Evolutionary conservation across 2,113 vertebrate species (phyloP), one percentile per base, ranked within the genome.

Genomic region (Sterrhoptilus dennistouni): DNA sequence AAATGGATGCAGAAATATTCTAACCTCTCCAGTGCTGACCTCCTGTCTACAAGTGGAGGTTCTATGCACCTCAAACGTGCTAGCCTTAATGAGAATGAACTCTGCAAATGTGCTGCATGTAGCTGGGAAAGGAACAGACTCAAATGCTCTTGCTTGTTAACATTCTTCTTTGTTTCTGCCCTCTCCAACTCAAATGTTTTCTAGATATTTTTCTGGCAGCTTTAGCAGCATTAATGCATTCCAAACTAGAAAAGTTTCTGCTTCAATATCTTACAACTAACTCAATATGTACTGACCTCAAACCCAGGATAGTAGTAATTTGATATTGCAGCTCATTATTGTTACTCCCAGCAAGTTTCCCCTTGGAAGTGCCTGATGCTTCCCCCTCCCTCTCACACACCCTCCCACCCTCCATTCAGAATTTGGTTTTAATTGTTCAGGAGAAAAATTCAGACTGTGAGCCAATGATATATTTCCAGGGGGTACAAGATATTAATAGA

Each of bases 281-380:
- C 79, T 94, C 90, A 95, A 94, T 95, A 93, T 96, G 95, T 87
- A 87, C 91, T 93, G 93, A 95, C 90, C 93, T 97, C 93, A 96
- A 94, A 88, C 88, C 86, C 82, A 47, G 90, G 95, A 95, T 95
- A 97, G 94, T 60, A 78, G 95, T 96, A 95, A 96, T 76, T 93
- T 93, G 94, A 96, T 97, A 94, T 87, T 89, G 84, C 77, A 87
- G 83, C 71, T 91, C 91, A 89, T 96, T 97, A 95, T 84, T 96
- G 84, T 95, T 96, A 87, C 90, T 96, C 90, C 83, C 90, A 95
- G 94, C 81, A 97, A 97, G 90, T 80, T 93, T 93, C 76, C 60
- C 72, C 80, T 76, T 45, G 61, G 63, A 94, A 74, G 47, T 75
- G 82, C 71, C 65, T 83, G 78, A 64, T 66, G 66, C 70, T 56